Evolutionary conservation across 2,888 invertebrate species (phyloP).

Genomic region (Meteorus cinctellus): DNA sequence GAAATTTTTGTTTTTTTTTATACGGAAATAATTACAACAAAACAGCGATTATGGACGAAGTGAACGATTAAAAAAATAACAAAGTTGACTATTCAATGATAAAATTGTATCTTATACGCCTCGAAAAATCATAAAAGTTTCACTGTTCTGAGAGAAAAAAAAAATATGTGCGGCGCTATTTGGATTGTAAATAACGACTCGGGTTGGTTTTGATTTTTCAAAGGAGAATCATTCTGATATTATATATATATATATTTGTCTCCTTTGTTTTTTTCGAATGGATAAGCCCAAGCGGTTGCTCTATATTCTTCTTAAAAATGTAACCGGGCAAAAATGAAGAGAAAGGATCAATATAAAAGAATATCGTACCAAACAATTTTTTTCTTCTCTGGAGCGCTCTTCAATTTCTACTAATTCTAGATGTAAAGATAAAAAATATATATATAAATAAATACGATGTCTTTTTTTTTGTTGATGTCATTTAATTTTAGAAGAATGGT

Average conservation of each 20-base stretch:
- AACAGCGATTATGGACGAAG: too few relatives aligned
- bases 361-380: constrained; percentile 38
- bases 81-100: too few relatives aligned
- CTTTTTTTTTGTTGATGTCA: constrained; percentile 25
- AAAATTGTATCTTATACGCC: too few relatives aligned
- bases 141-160: background rate
- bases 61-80: too few relatives aligned
- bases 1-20: too few relatives aligned
- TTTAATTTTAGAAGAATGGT: constrained; percentile 15
- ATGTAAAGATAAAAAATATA: constrained; percentile 3
- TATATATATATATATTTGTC: background rate
- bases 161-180: background rate
- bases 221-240: background rate
- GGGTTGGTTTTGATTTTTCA: background rate
- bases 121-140: too few relatives aligned
- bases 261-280: background rate
- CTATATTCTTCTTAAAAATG: constrained; percentile 67
- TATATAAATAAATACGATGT: background rate
- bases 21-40: too few relatives aligned
- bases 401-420: constrained; percentile 15
- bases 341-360: constrained; percentile 28
- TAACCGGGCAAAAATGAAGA: constrained; percentile 58
- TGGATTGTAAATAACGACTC: constrained; percentile 6
- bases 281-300: constrained; percentile 60
- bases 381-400: constrained; percentile 33